Evolutionary conservation across 1,140 invertebrate species (phyloP), one percentile per base, ranked within the genome.

Genomic region (Hyphantria cunea): DNA sequence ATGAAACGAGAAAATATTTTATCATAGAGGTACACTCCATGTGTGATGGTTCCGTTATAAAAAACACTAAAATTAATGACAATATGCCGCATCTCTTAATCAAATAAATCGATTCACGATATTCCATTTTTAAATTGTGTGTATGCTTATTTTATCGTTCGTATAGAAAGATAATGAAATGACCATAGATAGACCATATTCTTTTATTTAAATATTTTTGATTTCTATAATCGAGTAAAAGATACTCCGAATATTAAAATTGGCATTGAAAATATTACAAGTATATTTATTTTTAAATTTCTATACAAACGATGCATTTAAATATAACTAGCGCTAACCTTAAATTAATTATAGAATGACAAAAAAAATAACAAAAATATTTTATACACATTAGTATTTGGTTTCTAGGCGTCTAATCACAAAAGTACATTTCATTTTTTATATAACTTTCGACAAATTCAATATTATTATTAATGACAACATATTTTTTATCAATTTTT

Each of bases 341-440:
- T 70, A 75, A 67, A 68, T 67, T 65, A 64, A 69, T 71, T 70
- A 76, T 49, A 42, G 48, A 55, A 56, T 45, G 33, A 68, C 66
- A 65, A 70, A 70, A 68, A 73, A 68, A 54, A 62, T 69, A 75
- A 68, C 54, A 50, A 65, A 66, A 62, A 66, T 63, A 74, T 53
- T 55, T 66, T 66, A 74, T 74, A 84, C 58, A 78, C 73, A 86
- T 84, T 86, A 84, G 78, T 86, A 82, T 86, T 86, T 86, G 83
- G 83, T 83, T 80, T 82, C 68, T 64, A 77, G 65, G 78, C 72
- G 67, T 72, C 61, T 64, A 69, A n/a, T n/a, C 49, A 58, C 51
- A 58, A 53, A 58, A 14, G 34, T 49, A 54, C 45, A 63, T 41
- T 15, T 62, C 44, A 13, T 48, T 50, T 39, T 58, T 25, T 58